A percentile compares a stretch with the other conserved stretches of the same genome.
These are phyloP conservation scores for Podarcis cretensis DNA, from an alignment of 2,113 vertebrate genomes.

Conservation along the genomic window DNA sequence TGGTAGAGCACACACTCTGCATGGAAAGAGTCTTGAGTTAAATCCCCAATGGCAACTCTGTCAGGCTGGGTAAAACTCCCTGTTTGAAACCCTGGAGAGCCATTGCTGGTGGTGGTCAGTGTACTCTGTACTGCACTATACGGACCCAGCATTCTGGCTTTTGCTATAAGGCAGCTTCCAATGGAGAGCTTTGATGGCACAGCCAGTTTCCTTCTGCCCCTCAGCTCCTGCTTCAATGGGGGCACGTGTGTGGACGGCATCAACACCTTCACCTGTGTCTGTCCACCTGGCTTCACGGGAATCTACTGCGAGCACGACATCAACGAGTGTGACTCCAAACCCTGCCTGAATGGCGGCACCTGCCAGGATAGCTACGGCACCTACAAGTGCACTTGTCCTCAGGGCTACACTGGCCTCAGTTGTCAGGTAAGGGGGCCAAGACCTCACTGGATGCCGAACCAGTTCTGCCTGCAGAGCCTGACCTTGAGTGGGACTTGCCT, in stretches of 20 bases:
- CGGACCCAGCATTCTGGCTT: no score
- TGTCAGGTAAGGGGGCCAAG: conserved; percentile 85
- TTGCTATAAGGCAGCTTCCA: no score
- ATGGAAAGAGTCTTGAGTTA: no score
- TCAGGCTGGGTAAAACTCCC: no score
- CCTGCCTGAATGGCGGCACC: conserved; percentile 91
- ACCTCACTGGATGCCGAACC: no score
- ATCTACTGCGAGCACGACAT: conserved; percentile 96
- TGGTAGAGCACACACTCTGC: no score
- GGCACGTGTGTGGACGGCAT: conserved; percentile 95
- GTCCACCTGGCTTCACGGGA: conserved; percentile 91
- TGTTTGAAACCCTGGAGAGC: no score
- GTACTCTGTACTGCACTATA: no score
- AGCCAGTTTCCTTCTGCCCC: neutral
- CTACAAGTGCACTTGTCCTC: conserved; percentile 93
- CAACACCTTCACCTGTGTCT: conserved; percentile 92
- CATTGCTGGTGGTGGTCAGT: no score
- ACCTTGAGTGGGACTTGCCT: no score
- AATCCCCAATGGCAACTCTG: no score
- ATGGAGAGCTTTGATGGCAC: neutral
- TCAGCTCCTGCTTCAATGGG: conserved; percentile 95
- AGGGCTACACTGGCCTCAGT: conserved; percentile 92
- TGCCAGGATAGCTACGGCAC: conserved; percentile 96
- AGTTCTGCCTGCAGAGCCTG: no score
- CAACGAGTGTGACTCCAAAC: conserved; percentile 94